A percentile compares a stretch with the other conserved stretches of the same genome.
phyloP scores from a whole-genome alignment of 2,113 vertebrate genomes.

The Lampris incognitus region DNA sequence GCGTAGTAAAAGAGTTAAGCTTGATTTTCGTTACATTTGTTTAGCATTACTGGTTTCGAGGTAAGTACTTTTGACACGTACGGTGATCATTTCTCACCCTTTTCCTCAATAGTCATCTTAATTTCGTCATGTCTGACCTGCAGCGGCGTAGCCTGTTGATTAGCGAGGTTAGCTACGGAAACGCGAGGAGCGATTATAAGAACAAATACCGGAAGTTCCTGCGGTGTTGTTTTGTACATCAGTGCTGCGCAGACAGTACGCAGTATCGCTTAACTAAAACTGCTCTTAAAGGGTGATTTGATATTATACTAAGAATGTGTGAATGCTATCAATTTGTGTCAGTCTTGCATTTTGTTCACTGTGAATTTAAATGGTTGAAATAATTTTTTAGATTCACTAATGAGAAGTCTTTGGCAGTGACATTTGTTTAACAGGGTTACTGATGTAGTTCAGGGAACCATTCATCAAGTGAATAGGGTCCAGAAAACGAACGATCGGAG shows the following conservation, averaged over 20 bases:
- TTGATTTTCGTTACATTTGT: no score
- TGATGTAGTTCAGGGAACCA: no score
- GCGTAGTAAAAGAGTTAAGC: no score
- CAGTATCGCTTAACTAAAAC: background rate
- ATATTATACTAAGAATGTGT: no score
- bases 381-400: background rate
- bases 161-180: no score
- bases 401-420: constrained; percentile 47
- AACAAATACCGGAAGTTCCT: constrained; percentile 42
- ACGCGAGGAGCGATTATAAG: background rate
- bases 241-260: constrained; percentile 55
- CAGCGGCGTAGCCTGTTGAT: no score
- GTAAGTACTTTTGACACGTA: background rate
- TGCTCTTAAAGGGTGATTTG: no score
- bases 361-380: no score
- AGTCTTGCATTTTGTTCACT: background rate
- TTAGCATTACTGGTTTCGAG: background rate
- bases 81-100: background rate
- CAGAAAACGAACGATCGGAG: no score
- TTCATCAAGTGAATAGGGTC: no score
- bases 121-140: background rate
- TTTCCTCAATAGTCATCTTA: constrained; percentile 1
- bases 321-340: no score
- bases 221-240: constrained; percentile 1
- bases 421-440: background rate